phyloP scores from a whole-genome alignment of 2,113 vertebrate species.

The Cynopterus brachyotis region DNA sequence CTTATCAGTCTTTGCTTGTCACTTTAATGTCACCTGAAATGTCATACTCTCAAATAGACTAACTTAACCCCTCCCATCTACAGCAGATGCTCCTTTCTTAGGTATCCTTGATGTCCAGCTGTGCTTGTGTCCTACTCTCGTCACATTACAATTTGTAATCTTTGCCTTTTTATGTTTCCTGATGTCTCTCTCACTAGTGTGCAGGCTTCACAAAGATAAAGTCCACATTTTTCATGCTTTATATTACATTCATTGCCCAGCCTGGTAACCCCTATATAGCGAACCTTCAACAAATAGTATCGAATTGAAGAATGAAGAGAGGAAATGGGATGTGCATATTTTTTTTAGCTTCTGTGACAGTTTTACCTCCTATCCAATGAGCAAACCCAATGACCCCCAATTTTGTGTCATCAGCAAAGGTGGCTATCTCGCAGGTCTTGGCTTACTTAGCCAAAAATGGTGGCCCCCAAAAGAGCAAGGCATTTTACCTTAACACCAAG shows the following conservation, averaged over 20 bases:
- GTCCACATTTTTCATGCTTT: background rate
- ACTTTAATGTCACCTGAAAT: background rate
- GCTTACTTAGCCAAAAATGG: slow-evolving; percentile 44
- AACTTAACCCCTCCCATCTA: accelerated
- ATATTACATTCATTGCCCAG: accelerated
- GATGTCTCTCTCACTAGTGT: background rate
- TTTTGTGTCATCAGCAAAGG: slow-evolving; percentile 37
- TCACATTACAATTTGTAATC: too few relatives aligned
- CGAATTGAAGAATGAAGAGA: background rate
- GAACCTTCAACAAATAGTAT: accelerated
- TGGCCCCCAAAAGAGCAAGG: slow-evolving; percentile 5
- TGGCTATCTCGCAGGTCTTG: slow-evolving; percentile 37
- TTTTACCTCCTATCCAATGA: slow-evolving; percentile 22
- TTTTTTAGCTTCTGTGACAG: slow-evolving; percentile 43
- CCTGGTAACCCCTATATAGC: accelerated
- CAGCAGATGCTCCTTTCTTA: accelerated
- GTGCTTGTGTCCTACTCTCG: too few relatives aligned
- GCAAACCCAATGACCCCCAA: background rate
- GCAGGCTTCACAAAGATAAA: background rate
- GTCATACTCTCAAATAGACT: background rate
- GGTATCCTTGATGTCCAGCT: background rate
- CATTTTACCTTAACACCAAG: background rate
- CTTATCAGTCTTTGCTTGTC: background rate
- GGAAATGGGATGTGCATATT: background rate
- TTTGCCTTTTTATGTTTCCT: accelerated